Evolutionary conservation across 2,797 vertebrate genomes (phyloP).

Genomic region (Manis javanica): DNA sequence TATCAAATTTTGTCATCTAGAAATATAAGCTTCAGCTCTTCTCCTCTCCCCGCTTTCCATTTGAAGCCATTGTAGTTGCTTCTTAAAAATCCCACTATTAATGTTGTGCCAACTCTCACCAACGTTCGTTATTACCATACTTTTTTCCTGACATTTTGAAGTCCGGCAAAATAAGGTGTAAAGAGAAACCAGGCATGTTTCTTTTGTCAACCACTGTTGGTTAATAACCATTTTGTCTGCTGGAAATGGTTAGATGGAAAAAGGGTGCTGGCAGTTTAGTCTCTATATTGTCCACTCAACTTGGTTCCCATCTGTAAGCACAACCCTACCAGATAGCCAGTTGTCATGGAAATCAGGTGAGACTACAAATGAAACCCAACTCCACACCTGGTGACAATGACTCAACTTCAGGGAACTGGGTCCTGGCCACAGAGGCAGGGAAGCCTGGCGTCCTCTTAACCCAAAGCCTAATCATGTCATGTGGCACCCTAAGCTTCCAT

Average conservation of each 20-base stretch:
- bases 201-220: background rate
- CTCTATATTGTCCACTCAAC: background rate
- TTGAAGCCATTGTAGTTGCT: background rate
- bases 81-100: conserved; percentile 25
- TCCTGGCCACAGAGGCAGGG: too few species aligned
- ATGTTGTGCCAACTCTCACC: background rate
- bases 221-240: background rate
- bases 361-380: background rate
- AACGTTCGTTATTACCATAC: background rate
- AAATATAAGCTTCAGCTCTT: conserved; percentile 17
- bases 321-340: background rate
- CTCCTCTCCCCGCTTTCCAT: background rate
- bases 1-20: conserved; percentile 76
- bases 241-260: background rate
- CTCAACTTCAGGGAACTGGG: background rate
- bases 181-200: background rate
- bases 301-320: background rate
- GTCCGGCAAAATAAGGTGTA: background rate
- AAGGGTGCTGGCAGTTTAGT: background rate
- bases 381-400: background rate
- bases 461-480: background rate
- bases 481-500: background rate
- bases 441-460: background rate
- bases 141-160: conserved; percentile 8
- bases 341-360: background rate